These are phyloP conservation scores for Oryzias curvinotus DNA, from an alignment of 2,113 vertebrate species.

Conservation along the genomic window DNA sequence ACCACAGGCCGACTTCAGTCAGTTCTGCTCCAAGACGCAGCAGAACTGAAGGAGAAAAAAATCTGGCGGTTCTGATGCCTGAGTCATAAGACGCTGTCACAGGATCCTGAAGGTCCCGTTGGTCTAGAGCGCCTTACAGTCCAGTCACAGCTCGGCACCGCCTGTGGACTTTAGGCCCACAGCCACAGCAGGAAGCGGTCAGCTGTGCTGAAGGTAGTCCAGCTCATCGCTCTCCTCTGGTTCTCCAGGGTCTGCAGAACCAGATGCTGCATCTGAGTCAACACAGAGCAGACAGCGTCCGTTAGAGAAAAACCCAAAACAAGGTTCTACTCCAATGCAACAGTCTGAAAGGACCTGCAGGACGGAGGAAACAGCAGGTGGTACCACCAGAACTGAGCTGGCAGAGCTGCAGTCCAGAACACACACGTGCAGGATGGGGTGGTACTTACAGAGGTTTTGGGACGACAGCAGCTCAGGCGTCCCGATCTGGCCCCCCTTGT, in stretches of 20 bases:
- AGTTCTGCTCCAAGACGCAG: too few species aligned
- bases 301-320: neutral
- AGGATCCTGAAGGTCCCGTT: too few species aligned
- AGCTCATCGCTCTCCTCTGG: slow-evolving; percentile 87
- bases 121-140: too few species aligned
- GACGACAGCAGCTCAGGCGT: slow-evolving; percentile 43
- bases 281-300: neutral
- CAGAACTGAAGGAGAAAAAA: too few species aligned
- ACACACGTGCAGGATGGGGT: neutral
- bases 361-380: too few species aligned
- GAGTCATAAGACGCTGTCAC: too few species aligned
- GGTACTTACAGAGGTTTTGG: slow-evolving; percentile 43
- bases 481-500: slow-evolving; percentile 22
- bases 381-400: too few species aligned
- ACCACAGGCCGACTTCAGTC: too few species aligned
- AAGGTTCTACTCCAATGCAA: neutral
- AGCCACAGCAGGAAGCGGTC: neutral
- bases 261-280: slow-evolving; percentile 38
- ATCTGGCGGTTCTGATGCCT: too few species aligned
- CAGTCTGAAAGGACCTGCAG: too few species aligned
- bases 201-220: slow-evolving; percentile 46
- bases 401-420: neutral
- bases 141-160: neutral
- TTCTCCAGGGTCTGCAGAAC: slow-evolving; percentile 18
- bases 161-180: neutral